phyloP scores from a whole-genome alignment of 2,113 vertebrate genomes.

The Phrynosoma blainvillii region DNA sequence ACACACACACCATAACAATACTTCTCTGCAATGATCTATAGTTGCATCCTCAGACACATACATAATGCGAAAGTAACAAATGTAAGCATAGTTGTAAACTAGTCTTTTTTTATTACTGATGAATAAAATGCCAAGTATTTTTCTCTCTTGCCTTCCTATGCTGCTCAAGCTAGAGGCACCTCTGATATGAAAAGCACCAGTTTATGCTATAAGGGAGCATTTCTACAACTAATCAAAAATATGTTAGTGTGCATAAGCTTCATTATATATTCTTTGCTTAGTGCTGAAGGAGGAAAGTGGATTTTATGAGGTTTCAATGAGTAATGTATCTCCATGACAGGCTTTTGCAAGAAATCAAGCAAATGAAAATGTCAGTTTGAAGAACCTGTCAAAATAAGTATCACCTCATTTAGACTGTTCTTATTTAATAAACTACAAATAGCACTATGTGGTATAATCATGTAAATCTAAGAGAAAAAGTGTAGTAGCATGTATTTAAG shows the following conservation, averaged over 20 bases:
- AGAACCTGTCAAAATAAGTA: slow-evolving; percentile 68
- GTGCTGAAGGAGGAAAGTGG: slow-evolving; percentile 49
- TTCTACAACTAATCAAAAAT: slow-evolving; percentile 13
- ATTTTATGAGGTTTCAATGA: slow-evolving; percentile 71
- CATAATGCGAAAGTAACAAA: background rate
- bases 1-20: background rate
- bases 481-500: no score
- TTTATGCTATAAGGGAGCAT: background rate
- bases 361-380: slow-evolving; percentile 70
- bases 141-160: background rate
- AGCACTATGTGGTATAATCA: slow-evolving; percentile 46
- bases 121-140: background rate
- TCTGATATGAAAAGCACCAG: background rate
- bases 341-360: slow-evolving; percentile 62
- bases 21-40: no score
- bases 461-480: slow-evolving; percentile 50
- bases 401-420: slow-evolving; percentile 57
- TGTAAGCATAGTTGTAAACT: background rate
- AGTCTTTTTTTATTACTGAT: background rate
- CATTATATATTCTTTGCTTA: slow-evolving; percentile 63
- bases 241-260: slow-evolving; percentile 50
- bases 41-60: no score
- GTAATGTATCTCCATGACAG: slow-evolving; percentile 63
- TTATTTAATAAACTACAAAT: slow-evolving; percentile 66
- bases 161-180: background rate